Evolutionary conservation across 2,113 vertebrate genomes (phyloP), one percentile per base, ranked within the genome.

Genomic region (Corythaeola cristata): DNA sequence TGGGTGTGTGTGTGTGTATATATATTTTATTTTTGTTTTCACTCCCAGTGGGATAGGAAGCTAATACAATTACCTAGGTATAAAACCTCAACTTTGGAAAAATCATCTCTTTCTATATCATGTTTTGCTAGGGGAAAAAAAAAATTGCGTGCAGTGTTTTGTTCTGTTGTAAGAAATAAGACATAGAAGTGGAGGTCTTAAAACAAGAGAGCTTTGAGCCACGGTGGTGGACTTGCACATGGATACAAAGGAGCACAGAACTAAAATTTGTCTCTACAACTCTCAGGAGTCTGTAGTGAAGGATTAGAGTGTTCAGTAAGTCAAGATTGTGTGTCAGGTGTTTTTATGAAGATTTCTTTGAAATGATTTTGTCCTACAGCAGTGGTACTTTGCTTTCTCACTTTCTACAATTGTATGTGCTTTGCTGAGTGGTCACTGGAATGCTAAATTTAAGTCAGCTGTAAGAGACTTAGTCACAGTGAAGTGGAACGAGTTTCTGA

Each of bases 61-160:
- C 15, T 83, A 64, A 73, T 62, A 27, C 12, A 55, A 17, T 47
- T 91, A 56, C 22, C 35, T 50, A 11, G 23, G 23, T 64, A 44
- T 75, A 59, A 47, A 37, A 89, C 50, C 21, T 41, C 37, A 60
- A 66, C 41, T 59, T 27, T 14, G 49, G 49, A 64, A 68, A 64
- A 79, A 52, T 50, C 9, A 44, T 7, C 6, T 71, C 20, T 49
- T 69, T 56, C 44, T 41, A 12, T 17, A 41, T 26, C 3, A 1
- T 50, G 9, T 10, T 81, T 47, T 89, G 4, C 22, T 59, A 17
- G 15, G 55, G 11, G 20, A 6, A 4, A 27, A 37, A 26, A 63
- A n/a, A n/a, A 19, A 44, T 44, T 5, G 5, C 0, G 0, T 45
- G 16, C 2, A 17, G 6, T n/a, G 27, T 72, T 72, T 68, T 80